Conservation (phyloP, 2,113 vertebrate species). For the Pterophyllum scalare region DNA sequence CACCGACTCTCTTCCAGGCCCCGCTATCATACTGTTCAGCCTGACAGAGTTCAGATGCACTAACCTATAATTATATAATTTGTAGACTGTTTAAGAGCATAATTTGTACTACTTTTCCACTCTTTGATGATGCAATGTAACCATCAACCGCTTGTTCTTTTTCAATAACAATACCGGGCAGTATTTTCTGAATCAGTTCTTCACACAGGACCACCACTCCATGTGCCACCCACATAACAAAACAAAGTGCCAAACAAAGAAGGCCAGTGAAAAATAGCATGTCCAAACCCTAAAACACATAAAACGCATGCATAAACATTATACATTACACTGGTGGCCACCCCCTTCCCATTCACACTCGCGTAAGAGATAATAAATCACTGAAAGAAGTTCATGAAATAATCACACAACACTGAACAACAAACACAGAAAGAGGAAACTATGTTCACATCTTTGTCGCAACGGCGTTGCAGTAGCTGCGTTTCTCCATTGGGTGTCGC, state of each 20-base stretch:
- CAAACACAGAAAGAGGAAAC: neutral
- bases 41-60: slow-evolving; percentile 49
- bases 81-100: slow-evolving; percentile 46
- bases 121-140: slow-evolving; percentile 47
- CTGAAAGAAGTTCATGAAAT: neutral
- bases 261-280: slow-evolving; percentile 49
- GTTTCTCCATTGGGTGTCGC: slow-evolving; percentile 62
- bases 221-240: slow-evolving; percentile 66
- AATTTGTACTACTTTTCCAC: slow-evolving; percentile 44
- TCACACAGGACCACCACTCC: slow-evolving; percentile 39
- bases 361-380: slow-evolving; percentile 29
- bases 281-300: slow-evolving; percentile 39
- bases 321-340: slow-evolving; percentile 38
- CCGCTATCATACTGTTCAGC: slow-evolving; percentile 24
- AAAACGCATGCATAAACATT: slow-evolving; percentile 57
- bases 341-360: slow-evolving; percentile 11
- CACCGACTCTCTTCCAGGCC: slow-evolving; percentile 31
- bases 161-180: slow-evolving; percentile 44
- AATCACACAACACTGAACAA: slow-evolving; percentile 6
- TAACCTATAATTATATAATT: slow-evolving; percentile 42
- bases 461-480: slow-evolving; percentile 11
- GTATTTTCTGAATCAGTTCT: slow-evolving; percentile 57
- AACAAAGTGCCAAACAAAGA: slow-evolving; percentile 66
- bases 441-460: neutral
- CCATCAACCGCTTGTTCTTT: slow-evolving; percentile 13